phyloP scores from a whole-genome alignment of 1,140 invertebrate species.

The Drosophila novamexicana region DNA sequence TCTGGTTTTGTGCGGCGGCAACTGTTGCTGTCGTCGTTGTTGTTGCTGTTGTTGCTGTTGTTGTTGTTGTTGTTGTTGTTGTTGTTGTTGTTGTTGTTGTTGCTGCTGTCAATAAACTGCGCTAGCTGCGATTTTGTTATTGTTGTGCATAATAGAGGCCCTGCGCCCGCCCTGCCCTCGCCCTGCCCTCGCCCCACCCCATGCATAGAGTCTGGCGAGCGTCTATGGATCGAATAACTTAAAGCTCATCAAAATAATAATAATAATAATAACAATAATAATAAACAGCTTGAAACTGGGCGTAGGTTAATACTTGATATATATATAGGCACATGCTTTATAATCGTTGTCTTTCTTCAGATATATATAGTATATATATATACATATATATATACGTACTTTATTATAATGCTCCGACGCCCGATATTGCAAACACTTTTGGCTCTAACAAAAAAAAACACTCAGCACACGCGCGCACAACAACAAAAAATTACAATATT shows the following conservation, averaged over 20 bases:
- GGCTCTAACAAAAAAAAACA: not conserved
- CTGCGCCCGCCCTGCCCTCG: not conserved
- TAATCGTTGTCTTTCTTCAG: not conserved
- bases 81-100: constrained; percentile 20
- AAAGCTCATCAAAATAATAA: not conserved
- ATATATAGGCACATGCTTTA: not conserved
- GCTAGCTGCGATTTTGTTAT: constrained; percentile 37
- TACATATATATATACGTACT: constrained; percentile 11
- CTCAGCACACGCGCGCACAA: not conserved
- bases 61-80: constrained; percentile 22
- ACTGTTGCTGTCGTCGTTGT: constrained; percentile 28
- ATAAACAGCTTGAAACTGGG: not conserved
- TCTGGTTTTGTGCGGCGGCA: constrained; percentile 55
- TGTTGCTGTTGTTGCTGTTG: constrained; percentile 16
- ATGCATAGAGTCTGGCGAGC: not conserved
- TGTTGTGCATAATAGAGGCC: constrained; percentile 12
- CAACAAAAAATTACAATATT: not conserved
- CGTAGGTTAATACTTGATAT: not conserved
- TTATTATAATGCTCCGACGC: constrained; percentile 2
- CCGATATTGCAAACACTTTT: not conserved
- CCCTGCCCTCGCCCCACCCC: not conserved
- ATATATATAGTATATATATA: not conserved
- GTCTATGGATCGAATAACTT: not conserved
- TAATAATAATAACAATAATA: not conserved
- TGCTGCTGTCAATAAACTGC: constrained; percentile 69